Conservation (phyloP, 2,888 invertebrate genomes). For the Nemoura dubitans region DNA sequence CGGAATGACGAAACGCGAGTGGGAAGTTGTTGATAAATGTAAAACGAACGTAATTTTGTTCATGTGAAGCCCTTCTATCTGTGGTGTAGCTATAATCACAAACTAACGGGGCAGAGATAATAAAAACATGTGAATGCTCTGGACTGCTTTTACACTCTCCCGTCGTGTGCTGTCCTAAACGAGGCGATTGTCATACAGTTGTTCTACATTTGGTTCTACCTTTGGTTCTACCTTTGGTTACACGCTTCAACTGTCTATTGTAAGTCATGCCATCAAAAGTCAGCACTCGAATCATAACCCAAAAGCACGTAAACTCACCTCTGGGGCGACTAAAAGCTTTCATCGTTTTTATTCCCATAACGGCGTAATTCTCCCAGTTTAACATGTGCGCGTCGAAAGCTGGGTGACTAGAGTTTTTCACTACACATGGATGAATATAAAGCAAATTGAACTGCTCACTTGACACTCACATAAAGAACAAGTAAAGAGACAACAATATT, state of each 20-base stretch:
- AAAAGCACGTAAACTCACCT: conserved; percentile 65
- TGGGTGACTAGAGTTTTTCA: conserved; percentile 41
- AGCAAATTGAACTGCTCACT: not conserved
- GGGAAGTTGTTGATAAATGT: conserved; percentile 3
- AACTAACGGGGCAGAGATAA: not conserved
- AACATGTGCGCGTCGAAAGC: conserved; percentile 46
- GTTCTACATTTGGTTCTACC: too few species aligned
- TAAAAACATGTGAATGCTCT: conserved; percentile 7
- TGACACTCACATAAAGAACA: not conserved
- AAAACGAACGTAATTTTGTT: not conserved
- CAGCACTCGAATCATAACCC: not conserved
- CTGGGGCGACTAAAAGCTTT: conserved; percentile 87
- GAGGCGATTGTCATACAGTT: not conserved
- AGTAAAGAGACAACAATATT: not conserved
- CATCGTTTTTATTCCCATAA: conserved; percentile 90
- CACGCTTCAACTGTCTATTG: not conserved
- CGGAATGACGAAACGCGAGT: not conserved
- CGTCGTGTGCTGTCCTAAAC: not conserved
- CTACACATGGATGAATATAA: conserved; percentile 8
- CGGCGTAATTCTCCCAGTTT: conserved; percentile 59
- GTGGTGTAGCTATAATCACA: not conserved
- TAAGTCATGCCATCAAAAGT: not conserved
- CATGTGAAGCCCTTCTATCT: too few species aligned
- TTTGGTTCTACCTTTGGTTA: not conserved
- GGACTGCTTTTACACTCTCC: not conserved